Conservation (phyloP, 2,113 vertebrate species). For the Tragelaphus strepsiceros region DNA sequence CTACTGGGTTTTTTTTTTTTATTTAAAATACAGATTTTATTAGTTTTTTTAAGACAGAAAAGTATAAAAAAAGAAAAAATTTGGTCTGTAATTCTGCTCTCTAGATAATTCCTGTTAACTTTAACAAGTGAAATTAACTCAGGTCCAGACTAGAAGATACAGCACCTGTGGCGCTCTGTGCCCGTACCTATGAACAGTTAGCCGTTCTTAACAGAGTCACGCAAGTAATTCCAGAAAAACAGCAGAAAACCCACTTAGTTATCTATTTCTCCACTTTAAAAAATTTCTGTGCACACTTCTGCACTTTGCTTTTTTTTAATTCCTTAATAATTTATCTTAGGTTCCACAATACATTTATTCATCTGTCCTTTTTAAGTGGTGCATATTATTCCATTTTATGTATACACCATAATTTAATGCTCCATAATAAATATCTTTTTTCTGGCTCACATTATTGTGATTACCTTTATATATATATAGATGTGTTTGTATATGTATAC, state of each 20-base stretch:
- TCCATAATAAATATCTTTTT: neutral
- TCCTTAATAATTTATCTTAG: neutral
- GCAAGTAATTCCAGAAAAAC: neutral
- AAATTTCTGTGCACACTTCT: neutral
- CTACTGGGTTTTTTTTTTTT: neutral
- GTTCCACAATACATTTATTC: neutral
- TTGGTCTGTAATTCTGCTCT: neutral
- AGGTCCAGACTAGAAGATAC: neutral
- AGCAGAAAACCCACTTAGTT: neutral
- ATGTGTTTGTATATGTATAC: neutral
- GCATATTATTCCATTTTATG: neutral
- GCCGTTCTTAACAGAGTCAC: neutral
- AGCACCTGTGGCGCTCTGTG: neutral
- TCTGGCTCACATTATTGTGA: neutral
- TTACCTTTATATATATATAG: neutral
- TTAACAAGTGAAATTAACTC: conserved; percentile 38
- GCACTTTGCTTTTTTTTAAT: neutral
- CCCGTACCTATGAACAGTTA: neutral
- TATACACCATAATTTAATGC: neutral
- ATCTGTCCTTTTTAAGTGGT: neutral
- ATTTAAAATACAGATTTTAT: conserved; percentile 10
- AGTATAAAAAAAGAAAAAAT: neutral
- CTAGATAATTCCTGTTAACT: neutral
- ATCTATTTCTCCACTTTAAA: neutral
- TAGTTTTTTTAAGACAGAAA: conserved; percentile 6